phyloP scores from a whole-genome alignment of 1,140 invertebrate genomes.

The Spodoptera frugiperda region DNA sequence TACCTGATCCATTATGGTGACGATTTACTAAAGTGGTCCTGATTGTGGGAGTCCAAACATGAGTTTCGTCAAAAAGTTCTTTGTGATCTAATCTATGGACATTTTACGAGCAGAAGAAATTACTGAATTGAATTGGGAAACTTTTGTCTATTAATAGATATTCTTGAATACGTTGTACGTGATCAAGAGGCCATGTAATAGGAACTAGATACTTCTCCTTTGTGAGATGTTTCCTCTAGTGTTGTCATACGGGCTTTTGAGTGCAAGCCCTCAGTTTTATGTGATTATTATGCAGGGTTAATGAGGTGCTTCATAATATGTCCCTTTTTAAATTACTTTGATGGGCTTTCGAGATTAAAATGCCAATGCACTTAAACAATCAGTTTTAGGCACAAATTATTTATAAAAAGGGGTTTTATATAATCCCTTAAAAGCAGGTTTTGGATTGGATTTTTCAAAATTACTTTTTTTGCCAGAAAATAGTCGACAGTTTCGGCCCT shows the following conservation, averaged over 20 bases:
- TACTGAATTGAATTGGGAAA: neutral
- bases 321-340: neutral
- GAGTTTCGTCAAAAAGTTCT: slow-evolving; percentile 17
- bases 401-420: too few species aligned
- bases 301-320: slow-evolving; percentile 1
- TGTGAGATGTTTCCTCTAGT: slow-evolving; percentile 36
- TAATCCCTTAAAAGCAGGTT: too few species aligned
- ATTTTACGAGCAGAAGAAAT: slow-evolving; percentile 6
- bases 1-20: slow-evolving; percentile 38
- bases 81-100: slow-evolving; percentile 10
- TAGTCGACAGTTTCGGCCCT: too few species aligned
- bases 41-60: slow-evolving; percentile 11
- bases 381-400: too few species aligned
- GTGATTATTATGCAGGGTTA: slow-evolving; percentile 9
- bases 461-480: too few species aligned
- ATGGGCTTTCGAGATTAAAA: slow-evolving; percentile 1
- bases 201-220: slow-evolving; percentile 48
- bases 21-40: slow-evolving; percentile 31
- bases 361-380: neutral
- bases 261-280: slow-evolving; percentile 12
- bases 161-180: slow-evolving; percentile 8
- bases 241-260: slow-evolving; percentile 39
- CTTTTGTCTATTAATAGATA: slow-evolving; percentile 20
- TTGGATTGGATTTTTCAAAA: too few species aligned
- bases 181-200: slow-evolving; percentile 40